phyloP scores from a whole-genome alignment of 2,888 invertebrate species.

The Harpalus rubripes region DNA sequence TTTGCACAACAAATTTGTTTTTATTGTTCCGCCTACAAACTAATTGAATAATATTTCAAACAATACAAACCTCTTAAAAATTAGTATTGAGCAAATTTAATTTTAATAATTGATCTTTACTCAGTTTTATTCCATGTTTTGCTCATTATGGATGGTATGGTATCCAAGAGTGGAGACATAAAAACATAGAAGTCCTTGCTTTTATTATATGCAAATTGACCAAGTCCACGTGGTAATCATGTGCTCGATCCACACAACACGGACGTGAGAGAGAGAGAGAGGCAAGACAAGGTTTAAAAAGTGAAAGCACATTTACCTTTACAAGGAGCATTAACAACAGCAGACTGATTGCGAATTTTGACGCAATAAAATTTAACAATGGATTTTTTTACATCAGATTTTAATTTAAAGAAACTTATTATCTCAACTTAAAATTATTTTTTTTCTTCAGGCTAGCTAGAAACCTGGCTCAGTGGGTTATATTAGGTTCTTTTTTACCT shows the following conservation, averaged over 20 bases:
- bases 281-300: slow-evolving; percentile 16
- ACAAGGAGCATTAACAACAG: no score
- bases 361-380: no score
- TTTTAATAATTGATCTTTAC: neutral
- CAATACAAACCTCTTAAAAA: no score
- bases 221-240: slow-evolving; percentile 3
- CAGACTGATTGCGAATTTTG: no score
- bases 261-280: neutral
- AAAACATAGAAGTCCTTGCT: slow-evolving; percentile 10
- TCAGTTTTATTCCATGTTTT: neutral
- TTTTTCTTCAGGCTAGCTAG: no score
- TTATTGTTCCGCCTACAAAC: neutral
- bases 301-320: slow-evolving; percentile 18
- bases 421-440: no score
- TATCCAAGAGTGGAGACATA: neutral
- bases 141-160: neutral
- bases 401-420: no score
- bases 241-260: neutral
- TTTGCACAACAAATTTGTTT: slow-evolving; percentile 45
- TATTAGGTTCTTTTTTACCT: no score
- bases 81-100: no score
- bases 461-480: no score
- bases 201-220: slow-evolving; percentile 28
- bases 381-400: no score
- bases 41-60: no score